Conservation (phyloP, 2,113 vertebrate species). For the Vulpes vulpes region DNA sequence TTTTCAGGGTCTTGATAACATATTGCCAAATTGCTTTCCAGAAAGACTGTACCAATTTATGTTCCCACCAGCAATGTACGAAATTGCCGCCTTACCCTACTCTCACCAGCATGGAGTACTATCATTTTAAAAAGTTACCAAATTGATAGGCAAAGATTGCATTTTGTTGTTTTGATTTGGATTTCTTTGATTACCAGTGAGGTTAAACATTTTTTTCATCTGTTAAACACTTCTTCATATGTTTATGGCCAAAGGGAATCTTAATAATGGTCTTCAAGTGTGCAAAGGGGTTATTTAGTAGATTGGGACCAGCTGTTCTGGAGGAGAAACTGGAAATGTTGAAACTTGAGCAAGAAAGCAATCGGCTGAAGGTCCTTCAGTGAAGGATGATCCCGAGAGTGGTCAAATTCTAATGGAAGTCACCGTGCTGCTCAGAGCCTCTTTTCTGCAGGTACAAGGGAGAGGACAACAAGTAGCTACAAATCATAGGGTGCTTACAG, state of each 20-base stretch:
- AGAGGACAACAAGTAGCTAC: background rate
- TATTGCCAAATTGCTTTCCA: constrained; percentile 75
- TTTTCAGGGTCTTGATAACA: constrained; percentile 81
- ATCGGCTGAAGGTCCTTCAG: background rate
- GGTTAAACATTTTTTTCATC: constrained; percentile 82
- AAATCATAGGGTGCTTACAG: background rate
- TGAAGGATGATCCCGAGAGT: background rate
- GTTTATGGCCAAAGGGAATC: constrained; percentile 82
- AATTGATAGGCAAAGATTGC: constrained; percentile 80
- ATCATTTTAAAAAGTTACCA: constrained; percentile 80
- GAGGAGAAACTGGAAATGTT: constrained; percentile 69
- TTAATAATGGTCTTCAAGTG: constrained; percentile 81
- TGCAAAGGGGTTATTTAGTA: constrained; percentile 82
- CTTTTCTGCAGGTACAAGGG: background rate
- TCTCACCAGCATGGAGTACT: constrained; percentile 70
- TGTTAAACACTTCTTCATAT: constrained; percentile 84
- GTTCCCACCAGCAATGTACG: constrained; percentile 73
- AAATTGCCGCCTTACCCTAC: constrained; percentile 73
- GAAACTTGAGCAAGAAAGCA: constrained; percentile 68
- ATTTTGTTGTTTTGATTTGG: constrained; percentile 84
- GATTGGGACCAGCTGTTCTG: constrained; percentile 82
- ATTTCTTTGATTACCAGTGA: constrained; percentile 82
- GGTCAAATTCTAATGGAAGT: background rate
- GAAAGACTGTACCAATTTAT: constrained; percentile 78
- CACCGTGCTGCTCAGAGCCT: fast-evolving